phyloP scores from a whole-genome alignment of 2,113 vertebrate genomes.

The Tonatia bakeri region DNA sequence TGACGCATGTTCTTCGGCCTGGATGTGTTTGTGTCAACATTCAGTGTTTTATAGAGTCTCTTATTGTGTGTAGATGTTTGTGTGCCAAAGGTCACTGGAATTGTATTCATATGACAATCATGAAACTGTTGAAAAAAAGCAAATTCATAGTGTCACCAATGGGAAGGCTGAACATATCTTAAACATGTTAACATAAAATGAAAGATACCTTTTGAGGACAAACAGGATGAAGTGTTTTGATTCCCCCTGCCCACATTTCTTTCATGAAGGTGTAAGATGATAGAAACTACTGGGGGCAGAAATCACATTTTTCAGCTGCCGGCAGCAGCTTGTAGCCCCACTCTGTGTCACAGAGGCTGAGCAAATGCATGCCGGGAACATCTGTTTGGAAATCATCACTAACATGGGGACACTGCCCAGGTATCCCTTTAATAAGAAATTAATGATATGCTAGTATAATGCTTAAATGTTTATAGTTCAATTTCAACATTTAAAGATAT shows the following conservation, averaged over 20 bases:
- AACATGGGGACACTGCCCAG: not conserved
- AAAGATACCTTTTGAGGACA: not conserved
- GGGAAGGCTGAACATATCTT: not conserved
- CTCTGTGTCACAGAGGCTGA: not conserved
- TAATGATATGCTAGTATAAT: not conserved
- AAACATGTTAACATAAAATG: not conserved
- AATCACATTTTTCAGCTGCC: not conserved
- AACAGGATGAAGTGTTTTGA: not conserved
- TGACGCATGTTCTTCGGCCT: not conserved
- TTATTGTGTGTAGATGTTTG: not conserved
- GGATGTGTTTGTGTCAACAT: not conserved
- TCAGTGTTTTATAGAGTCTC: not conserved
- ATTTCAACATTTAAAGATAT: not conserved
- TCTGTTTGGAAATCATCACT: not conserved
- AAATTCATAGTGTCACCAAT: not conserved
- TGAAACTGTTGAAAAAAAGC: not conserved
- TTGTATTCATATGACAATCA: not conserved
- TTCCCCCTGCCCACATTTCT: not conserved
- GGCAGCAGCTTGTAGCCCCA: not conserved
- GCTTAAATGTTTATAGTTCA: not conserved
- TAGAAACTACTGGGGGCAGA: not conserved
- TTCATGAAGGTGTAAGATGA: not conserved
- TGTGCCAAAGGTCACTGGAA: not conserved
- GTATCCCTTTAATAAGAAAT: not conserved
- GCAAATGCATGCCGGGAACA: not conserved